These are phyloP conservation scores for Typhlomys cinereus DNA, from an alignment of 2,113 vertebrate species.

Conservation along the genomic window DNA sequence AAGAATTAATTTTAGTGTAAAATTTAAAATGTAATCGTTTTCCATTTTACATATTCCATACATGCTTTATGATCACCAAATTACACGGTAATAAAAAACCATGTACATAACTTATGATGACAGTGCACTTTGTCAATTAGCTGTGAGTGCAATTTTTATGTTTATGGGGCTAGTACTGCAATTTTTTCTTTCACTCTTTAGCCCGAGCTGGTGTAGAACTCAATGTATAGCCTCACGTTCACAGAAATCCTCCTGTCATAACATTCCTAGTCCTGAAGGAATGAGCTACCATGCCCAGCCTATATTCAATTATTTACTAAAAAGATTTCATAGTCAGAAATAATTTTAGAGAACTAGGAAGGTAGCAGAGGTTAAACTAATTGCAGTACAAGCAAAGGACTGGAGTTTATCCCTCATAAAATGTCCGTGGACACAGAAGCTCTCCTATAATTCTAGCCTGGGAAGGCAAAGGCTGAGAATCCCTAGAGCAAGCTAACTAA, in stretches of 20 bases:
- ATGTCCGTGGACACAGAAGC: no score
- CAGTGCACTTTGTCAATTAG: no score
- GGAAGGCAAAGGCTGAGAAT: no score
- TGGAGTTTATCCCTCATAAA: no score
- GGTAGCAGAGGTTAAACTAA: no score
- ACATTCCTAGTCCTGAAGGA: not conserved
- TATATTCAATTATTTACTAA: not conserved
- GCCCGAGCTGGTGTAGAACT: no score
- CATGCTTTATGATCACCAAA: constrained; percentile 28
- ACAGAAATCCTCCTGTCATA: not conserved
- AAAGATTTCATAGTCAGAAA: not conserved
- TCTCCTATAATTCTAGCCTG: no score
- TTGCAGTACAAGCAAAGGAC: no score
- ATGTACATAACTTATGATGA: not conserved
- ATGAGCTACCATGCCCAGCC: not conserved
- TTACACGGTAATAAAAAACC: not conserved
- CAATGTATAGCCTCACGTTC: not conserved
- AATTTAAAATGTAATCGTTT: constrained; percentile 12
- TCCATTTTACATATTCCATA: not conserved
- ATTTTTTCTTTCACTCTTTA: no score
- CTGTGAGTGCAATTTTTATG: not conserved
- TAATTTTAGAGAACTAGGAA: no score
- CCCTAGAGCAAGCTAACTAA: no score
- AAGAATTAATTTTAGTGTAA: constrained; percentile 29
- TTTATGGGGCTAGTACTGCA: no score